These are phyloP conservation scores for Orussus abietinus DNA, from an alignment of 1,140 invertebrate species.

Conservation along the genomic window DNA sequence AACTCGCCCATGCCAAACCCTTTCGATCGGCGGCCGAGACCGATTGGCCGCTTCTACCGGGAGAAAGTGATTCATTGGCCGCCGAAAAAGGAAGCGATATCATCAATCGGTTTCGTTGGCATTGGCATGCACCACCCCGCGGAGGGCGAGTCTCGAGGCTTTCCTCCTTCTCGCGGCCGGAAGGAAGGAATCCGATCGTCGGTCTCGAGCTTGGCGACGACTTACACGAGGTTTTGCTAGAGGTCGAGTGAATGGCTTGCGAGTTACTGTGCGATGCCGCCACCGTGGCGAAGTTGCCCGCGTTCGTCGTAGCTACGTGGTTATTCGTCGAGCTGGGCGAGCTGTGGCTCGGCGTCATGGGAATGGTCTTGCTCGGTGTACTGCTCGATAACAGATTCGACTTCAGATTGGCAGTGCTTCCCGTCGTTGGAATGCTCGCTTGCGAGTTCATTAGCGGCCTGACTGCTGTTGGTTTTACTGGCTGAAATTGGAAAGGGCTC, in stretches of 20 bases:
- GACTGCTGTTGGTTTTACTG: constrained; percentile 71
- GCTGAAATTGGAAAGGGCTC: constrained; percentile 50
- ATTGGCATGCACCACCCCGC: no score
- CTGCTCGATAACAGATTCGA: constrained; percentile 53
- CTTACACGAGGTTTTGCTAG: constrained; percentile 53
- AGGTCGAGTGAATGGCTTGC: constrained; percentile 51
- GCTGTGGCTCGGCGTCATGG: constrained; percentile 58
- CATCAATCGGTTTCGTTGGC: no score
- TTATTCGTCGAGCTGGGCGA: constrained; percentile 58
- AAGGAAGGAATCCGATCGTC: no score
- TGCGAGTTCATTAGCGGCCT: constrained; percentile 61
- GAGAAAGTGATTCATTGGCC: no score
- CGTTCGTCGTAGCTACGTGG: constrained; percentile 53
- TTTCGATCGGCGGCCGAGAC: no score
- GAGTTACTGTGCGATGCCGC: constrained; percentile 57
- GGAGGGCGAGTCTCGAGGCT: no score
- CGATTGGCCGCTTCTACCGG: no score
- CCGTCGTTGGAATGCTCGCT: constrained; percentile 56
- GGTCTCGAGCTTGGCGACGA: no score
- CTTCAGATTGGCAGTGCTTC: constrained; percentile 52
- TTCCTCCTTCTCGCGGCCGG: no score
- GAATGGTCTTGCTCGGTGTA: constrained; percentile 58
- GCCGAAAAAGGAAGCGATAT: no score
- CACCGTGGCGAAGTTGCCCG: constrained; percentile 63
- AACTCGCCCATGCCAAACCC: no score